A percentile compares a stretch with the other conserved stretches of the same genome.
Evolutionary conservation across 2,797 vertebrate genomes (phyloP).

Genomic region (Oceanodroma leucorhoa): DNA sequence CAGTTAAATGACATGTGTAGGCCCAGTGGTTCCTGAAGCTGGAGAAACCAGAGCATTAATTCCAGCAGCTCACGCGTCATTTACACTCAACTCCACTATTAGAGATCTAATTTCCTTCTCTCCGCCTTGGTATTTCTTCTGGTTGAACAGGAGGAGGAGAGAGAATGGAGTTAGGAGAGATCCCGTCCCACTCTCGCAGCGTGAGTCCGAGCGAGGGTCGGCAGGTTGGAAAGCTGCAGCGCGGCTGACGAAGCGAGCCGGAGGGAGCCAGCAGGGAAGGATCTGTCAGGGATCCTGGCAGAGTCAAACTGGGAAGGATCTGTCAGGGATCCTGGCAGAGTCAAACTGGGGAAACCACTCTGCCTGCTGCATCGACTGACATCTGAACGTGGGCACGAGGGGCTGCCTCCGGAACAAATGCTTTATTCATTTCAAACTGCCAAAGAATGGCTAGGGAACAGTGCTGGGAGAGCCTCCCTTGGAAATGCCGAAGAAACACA

Average conservation of each 20-base stretch:
- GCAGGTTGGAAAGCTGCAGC: not conserved
- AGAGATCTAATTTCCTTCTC: constrained; percentile 20
- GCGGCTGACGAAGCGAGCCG: not conserved
- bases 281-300: not conserved
- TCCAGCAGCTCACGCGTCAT: constrained; percentile 49
- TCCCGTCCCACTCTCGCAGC: not conserved
- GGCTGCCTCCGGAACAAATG: not conserved
- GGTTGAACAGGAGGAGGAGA: not conserved
- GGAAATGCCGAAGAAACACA: not conserved
- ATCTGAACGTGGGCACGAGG: accelerated
- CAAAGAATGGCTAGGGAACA: not conserved
- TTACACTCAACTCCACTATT: constrained; percentile 4
- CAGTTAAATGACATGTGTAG: not conserved
- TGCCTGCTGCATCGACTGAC: not conserved
- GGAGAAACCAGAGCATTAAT: constrained; percentile 40
- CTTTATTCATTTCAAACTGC: not conserved
- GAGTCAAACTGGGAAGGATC: not conserved
- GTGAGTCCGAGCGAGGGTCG: accelerated
- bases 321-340: not conserved
- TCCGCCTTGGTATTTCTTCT: not conserved
- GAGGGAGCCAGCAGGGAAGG: not conserved
- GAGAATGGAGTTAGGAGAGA: not conserved
- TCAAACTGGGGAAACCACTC: not conserved
- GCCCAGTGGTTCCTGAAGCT: not conserved
- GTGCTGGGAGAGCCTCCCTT: not conserved